Base-by-base conservation (phyloP, 2,888 invertebrate species). In the Erannis defoliaria region DNA sequence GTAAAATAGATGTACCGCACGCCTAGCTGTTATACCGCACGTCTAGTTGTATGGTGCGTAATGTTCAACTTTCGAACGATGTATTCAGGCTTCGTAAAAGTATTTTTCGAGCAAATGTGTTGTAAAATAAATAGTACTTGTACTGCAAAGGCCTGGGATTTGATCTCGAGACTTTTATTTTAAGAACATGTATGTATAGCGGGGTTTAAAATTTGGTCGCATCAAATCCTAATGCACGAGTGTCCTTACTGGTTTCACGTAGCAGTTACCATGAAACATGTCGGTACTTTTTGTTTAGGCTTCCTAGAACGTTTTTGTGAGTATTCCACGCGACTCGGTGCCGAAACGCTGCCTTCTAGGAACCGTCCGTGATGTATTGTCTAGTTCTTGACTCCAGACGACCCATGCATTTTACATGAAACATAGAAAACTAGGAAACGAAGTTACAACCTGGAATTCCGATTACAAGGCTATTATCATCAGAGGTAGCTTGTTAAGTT, bases 231-330 rank as follows among this genome's bases (percentile, higher is more conserved):
- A 21, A 5, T 12, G 5, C 19, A 4, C 19, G n/a, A 46, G n/a
- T 12, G 6, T 29, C 57, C 58, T 50, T 60, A 60, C 60, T 55
- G 60, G 3, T 1, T 9, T 0, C 2, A 19, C 19, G 5, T 14
- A 10, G 19, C 21, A 26, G 35, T 37, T 60, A 37, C 29, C 38
- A 45, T 21, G 45, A 61, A 29, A 54, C 19, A 23, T 49, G 68
- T 67, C 68, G 69, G 67, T 62, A 46, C 49, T 64, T 69, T 69
- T 66, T 49, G 57, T 61, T 23, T 16, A 49, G 50, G 60, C 29
- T 73, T 73, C 73, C 64, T 66, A 66, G 73, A 72, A 73, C 54
- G 50, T 63, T 70, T 71, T 68, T 55, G 68, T 65, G 68, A 49
- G 45, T 66, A 68, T 64, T 64, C 66, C 46, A 62, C 50, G 33